Percentiles rank a stretch among this genome's conserved stretches.
phyloP scores from a whole-genome alignment of 2,113 vertebrate genomes.

The Chloropsis cyanopogon region DNA sequence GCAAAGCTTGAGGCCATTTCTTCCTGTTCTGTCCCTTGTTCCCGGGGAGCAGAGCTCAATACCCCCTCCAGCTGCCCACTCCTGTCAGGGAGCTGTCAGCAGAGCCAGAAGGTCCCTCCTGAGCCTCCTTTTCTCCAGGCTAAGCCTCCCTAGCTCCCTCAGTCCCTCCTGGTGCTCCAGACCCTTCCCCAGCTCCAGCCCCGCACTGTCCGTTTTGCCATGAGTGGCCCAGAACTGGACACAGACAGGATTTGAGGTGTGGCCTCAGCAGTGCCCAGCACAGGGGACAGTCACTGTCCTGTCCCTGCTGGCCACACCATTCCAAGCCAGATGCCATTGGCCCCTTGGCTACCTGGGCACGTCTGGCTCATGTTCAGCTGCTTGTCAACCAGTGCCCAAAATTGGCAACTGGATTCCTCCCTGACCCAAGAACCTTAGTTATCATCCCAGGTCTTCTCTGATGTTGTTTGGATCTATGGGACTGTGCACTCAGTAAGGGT shows the following conservation, averaged over 20 bases:
- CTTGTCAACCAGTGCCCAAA: neutral
- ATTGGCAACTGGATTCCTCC: neutral
- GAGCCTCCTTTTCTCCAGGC: neutral
- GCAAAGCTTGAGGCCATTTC: accelerated
- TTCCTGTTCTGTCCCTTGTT: accelerated
- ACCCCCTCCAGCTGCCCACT: neutral
- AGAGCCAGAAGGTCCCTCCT: neutral
- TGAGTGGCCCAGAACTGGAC: neutral
- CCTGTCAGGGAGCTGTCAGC: neutral
- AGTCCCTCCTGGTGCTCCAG: neutral
- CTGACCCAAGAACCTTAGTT: neutral
- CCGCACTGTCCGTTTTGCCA: neutral
- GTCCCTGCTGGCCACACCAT: neutral
- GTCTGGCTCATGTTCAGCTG: neutral
- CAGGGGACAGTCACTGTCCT: neutral
- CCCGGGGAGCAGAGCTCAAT: neutral
- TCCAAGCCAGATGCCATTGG: no score
- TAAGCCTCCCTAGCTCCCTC: neutral
- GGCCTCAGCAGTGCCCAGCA: neutral
- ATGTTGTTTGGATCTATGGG: neutral
- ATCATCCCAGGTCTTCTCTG: neutral
- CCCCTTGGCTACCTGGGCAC: neutral
- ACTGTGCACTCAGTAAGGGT: neutral
- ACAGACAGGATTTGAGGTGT: neutral
- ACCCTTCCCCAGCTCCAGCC: neutral